Conservation (phyloP, 2,888 invertebrate species). For the Mythimna lalbum region DNA sequence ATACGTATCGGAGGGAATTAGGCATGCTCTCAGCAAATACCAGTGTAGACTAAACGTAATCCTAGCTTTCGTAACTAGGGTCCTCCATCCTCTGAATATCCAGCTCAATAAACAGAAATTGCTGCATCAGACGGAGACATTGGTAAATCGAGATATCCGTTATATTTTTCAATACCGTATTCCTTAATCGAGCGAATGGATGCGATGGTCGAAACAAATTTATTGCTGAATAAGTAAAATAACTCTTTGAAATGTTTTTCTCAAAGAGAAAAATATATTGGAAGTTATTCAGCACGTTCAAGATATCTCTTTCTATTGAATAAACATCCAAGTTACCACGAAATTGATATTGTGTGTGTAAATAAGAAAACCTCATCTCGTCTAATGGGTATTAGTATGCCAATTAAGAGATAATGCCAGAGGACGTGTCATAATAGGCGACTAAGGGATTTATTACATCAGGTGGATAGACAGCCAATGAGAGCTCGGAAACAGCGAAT, state of each 20-base stretch:
- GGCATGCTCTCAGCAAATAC: slow-evolving; percentile 30
- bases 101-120: slow-evolving; percentile 9
- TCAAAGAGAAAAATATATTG: not conserved
- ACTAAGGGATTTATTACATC: slow-evolving; percentile 46
- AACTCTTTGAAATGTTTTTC: not conserved
- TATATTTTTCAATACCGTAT: slow-evolving; percentile 9
- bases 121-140: slow-evolving; percentile 23
- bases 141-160: slow-evolving; percentile 12
- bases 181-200: not conserved
- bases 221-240: slow-evolving; percentile 5
- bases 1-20: slow-evolving; percentile 34
- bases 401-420: slow-evolving; percentile 54
- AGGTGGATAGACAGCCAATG: slow-evolving; percentile 35
- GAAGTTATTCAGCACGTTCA: not conserved
- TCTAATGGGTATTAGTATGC: slow-evolving; percentile 34
- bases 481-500: slow-evolving; percentile 4
- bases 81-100: slow-evolving; percentile 2
- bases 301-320: not conserved
- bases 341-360: slow-evolving; percentile 27
- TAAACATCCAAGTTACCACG: not conserved
- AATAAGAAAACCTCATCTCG: slow-evolving; percentile 43
- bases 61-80: slow-evolving; percentile 40
- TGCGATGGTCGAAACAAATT: not conserved
- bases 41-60: slow-evolving; percentile 34
- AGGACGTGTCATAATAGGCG: slow-evolving; percentile 33